Evolutionary conservation across 2,888 invertebrate genomes (phyloP), one percentile per base, ranked within the genome.

Genomic region (Eumerus sabulonum): DNA sequence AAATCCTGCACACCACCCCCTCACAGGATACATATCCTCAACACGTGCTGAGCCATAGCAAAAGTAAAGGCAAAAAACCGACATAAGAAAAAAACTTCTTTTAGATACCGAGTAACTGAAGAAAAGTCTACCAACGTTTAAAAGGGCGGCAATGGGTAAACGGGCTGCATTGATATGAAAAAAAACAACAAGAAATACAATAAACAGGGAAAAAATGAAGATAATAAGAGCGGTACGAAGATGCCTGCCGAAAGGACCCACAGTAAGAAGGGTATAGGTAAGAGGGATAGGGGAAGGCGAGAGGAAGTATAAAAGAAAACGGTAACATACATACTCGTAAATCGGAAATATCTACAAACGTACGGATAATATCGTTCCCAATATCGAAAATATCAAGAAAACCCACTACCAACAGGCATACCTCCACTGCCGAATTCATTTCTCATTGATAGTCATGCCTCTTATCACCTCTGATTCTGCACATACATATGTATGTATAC

Each of bases 301-400:
- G n/a, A n/a, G n/a, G n/a, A n/a, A n/a, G n/a, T n/a, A n/a, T n/a
- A n/a, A 27, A 27, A 27, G 7, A 2, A 27, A 27, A 27, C 2
- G 2, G 27, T 27, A 27, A 27, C 27, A 27, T 27, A 27, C 27
- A 27, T 27, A 27, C 27, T 27, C 54, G 64, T 60, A 79, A 74
- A 74, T 79, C 77, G 62, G 59, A 74, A 74, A 70, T 74, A 70
- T 64, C 79, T 70, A 74, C 79, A 79, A 68, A 64, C 68, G 74
- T 68, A 42, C 53, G 59, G 68, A 74, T 74, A 74, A 79, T 74
- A 74, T 79, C 79, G 74, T 74, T 79, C 68, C 50, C 63, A 79
- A 64, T 74, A 63, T 70, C 60, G 44, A 56, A 73, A 74, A 63
- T 63, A 79, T 73, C 73, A 73, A 63, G 44, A 59, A 79, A 54